These are phyloP conservation scores for Platysteira castanea DNA, from an alignment of 2,113 vertebrate genomes.

Conservation along the genomic window DNA sequence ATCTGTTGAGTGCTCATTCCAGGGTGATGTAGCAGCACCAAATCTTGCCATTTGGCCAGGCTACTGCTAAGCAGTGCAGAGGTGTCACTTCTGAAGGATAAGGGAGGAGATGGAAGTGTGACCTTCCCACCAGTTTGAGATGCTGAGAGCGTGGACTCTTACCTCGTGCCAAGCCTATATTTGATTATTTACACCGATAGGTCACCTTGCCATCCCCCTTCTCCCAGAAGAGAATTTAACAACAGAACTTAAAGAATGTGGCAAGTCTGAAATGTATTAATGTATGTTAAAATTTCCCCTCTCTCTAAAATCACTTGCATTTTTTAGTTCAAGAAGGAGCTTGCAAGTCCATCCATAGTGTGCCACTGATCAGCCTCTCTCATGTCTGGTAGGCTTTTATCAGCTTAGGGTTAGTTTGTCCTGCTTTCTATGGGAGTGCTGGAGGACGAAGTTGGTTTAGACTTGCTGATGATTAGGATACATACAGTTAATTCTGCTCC, in stretches of 20 bases:
- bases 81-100: not conserved
- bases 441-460: not conserved
- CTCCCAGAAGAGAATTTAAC: not conserved
- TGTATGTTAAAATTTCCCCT: not conserved
- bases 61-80: not conserved
- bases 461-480: not conserved
- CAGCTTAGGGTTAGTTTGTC: not conserved
- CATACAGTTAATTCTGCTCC: not conserved
- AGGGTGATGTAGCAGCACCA: not conserved
- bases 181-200: not conserved
- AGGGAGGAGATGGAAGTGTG: not conserved
- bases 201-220: not conserved
- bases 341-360: not conserved
- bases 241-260: not conserved
- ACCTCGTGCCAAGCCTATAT: not conserved
- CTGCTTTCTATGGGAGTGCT: not conserved
- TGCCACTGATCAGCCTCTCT: not conserved
- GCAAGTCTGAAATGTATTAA: not conserved
- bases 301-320: not conserved
- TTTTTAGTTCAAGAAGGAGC: not conserved
- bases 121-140: not conserved
- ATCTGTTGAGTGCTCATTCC: not conserved
- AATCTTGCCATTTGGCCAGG: not conserved
- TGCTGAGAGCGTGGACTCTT: not conserved
- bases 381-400: not conserved